phyloP scores from a whole-genome alignment of 1,140 invertebrate species.

The Brachionus sp. region DNA sequence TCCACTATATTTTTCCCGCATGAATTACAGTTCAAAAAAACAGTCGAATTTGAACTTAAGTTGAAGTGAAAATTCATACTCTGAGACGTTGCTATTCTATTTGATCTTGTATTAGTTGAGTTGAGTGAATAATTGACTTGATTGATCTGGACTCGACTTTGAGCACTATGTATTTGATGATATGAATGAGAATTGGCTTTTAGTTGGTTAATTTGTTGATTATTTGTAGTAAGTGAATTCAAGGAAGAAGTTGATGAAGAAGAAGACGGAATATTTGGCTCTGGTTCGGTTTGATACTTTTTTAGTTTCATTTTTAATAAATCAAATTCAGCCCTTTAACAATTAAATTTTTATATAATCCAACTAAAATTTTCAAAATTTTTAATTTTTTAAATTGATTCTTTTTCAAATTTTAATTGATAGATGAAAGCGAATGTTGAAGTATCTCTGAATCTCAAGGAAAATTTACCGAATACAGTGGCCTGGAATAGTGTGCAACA shows the following conservation, averaged over 20 bases:
- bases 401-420: too few species aligned
- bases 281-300: neutral
- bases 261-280: slow-evolving; percentile 15
- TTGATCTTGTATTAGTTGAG: neutral
- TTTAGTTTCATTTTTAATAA: slow-evolving; percentile 36
- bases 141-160: neutral
- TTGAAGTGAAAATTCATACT: neutral
- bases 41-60: neutral
- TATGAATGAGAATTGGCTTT: neutral
- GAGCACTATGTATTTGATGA: neutral
- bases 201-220: neutral
- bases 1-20: slow-evolving; percentile 12
- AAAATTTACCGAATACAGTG: too few species aligned
- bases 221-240: neutral
- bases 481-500: too few species aligned
- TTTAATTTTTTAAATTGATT: too few species aligned
- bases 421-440: too few species aligned
- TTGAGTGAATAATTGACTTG: neutral
- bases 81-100: neutral
- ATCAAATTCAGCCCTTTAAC: slow-evolving; percentile 46
- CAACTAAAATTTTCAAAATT: too few species aligned
- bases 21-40: slow-evolving; percentile 1
- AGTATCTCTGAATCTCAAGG: too few species aligned
- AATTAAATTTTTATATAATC: slow-evolving; percentile 64
- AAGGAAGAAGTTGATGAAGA: neutral